Conservation (phyloP, 2,797 vertebrate genomes). For the Garrulus glandarius region DNA sequence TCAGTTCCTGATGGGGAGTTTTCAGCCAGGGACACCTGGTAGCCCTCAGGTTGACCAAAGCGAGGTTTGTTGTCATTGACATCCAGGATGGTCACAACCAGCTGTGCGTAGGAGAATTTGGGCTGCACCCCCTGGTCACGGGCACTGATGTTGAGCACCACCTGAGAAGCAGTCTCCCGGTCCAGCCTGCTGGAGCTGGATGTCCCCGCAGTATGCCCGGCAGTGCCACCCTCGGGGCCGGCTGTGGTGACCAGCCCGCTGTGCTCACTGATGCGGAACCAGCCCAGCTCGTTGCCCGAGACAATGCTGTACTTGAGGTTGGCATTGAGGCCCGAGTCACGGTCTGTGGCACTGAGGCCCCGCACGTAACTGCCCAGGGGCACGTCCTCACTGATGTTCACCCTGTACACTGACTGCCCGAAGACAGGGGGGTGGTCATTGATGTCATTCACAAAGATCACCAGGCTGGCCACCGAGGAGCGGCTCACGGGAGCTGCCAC, state of each 20-base stretch:
- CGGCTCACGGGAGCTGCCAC: slow-evolving; percentile 79
- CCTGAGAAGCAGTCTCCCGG: slow-evolving; percentile 87
- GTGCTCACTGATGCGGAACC: slow-evolving; percentile 95
- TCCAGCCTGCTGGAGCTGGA: slow-evolving; percentile 75
- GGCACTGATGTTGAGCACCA: slow-evolving; percentile 94
- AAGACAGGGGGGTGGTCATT: slow-evolving; percentile 97
- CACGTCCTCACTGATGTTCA: slow-evolving; percentile 92
- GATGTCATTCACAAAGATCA: slow-evolving; percentile 97
- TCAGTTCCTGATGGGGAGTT: slow-evolving; percentile 86
- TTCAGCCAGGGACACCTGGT: slow-evolving; percentile 85
- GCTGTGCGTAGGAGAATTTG: slow-evolving; percentile 89
- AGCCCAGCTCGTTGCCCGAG: slow-evolving; percentile 92
- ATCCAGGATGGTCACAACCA: slow-evolving; percentile 90
- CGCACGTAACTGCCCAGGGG: slow-evolving; percentile 93
- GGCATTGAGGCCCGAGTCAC: slow-evolving; percentile 95
- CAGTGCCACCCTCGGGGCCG: slow-evolving; percentile 40
- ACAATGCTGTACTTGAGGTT: slow-evolving; percentile 95
- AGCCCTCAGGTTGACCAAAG: slow-evolving; percentile 83
- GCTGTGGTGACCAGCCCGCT: slow-evolving; percentile 90
- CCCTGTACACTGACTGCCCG: slow-evolving; percentile 86
- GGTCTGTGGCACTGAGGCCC: slow-evolving; percentile 94
- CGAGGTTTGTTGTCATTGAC: slow-evolving; percentile 92
- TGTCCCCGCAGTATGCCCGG: not conserved
- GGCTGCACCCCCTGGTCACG: slow-evolving; percentile 96
- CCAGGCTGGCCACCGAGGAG: slow-evolving; percentile 92